phyloP scores from a whole-genome alignment of 2,888 invertebrate species.

The Tethea ocularis region DNA sequence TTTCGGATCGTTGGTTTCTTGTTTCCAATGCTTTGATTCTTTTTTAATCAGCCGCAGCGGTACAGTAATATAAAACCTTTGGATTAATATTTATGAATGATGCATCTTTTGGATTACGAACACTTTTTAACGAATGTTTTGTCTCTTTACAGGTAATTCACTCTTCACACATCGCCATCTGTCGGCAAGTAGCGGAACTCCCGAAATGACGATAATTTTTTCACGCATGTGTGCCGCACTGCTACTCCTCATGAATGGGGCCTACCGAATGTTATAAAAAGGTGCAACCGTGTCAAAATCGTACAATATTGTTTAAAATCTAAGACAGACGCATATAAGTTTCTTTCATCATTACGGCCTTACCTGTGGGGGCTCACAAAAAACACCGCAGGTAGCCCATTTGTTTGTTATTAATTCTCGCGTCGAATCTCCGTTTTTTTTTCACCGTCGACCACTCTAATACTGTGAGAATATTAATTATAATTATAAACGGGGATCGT shows the following conservation, averaged over 20 bases:
- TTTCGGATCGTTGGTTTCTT: slow-evolving; percentile 78
- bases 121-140: slow-evolving; percentile 24
- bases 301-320: slow-evolving; percentile 77
- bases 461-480: slow-evolving; percentile 84
- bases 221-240: slow-evolving; percentile 50
- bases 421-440: slow-evolving; percentile 78
- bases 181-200: slow-evolving; percentile 61
- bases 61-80: slow-evolving; percentile 62
- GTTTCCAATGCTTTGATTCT: slow-evolving; percentile 73
- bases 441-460: slow-evolving; percentile 74
- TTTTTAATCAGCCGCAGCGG: slow-evolving; percentile 63
- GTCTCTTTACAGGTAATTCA: slow-evolving; percentile 48
- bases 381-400: slow-evolving; percentile 83
- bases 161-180: slow-evolving; percentile 60
- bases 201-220: slow-evolving; percentile 44
- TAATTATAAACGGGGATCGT: slow-evolving; percentile 81
- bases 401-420: slow-evolving; percentile 84
- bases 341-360: slow-evolving; percentile 75
- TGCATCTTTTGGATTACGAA: slow-evolving; percentile 27
- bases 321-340: slow-evolving; percentile 79
- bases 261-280: slow-evolving; percentile 61
- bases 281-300: slow-evolving; percentile 79
- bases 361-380: slow-evolving; percentile 81
- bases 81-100: slow-evolving; percentile 30
- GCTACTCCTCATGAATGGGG: slow-evolving; percentile 71